Evolutionary conservation across 2,797 vertebrate genomes (phyloP).

Genomic region (Kryptolebias ocellatus): DNA sequence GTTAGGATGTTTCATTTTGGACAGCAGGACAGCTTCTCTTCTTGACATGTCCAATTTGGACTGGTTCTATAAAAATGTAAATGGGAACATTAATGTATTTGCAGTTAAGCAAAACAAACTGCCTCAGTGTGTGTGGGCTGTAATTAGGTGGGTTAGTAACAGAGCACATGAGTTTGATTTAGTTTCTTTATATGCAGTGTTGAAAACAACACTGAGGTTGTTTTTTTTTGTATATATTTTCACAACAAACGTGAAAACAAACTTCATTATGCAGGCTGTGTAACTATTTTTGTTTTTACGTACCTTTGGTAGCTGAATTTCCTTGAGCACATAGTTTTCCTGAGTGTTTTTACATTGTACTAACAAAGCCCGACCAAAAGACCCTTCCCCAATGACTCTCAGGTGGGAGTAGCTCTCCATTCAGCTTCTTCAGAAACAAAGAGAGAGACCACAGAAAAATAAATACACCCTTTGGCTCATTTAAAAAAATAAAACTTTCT

Average conservation of each 20-base stretch:
- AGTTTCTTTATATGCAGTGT: no score
- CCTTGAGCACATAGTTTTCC: conserved; percentile 87
- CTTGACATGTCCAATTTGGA: conserved; percentile 77
- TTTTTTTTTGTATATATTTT: no score
- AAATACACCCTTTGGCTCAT: not conserved
- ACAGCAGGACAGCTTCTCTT: conserved; percentile 89
- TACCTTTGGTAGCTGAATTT: conserved; percentile 91
- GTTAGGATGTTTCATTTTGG: conserved; percentile 92
- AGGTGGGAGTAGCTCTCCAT: conserved; percentile 88
- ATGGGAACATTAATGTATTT: conserved; percentile 10
- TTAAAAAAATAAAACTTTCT: not conserved
- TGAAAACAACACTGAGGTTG: no score
- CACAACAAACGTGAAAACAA: not conserved
- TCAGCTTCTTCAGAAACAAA: not conserved
- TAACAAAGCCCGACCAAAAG: conserved; percentile 89
- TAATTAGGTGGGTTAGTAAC: conserved; percentile 28
- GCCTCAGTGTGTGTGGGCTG: conserved; percentile 6
- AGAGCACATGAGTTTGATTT: no score
- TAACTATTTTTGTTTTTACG: conserved; percentile 3
- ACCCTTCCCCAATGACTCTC: conserved; percentile 87
- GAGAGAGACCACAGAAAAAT: not conserved
- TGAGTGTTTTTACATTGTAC: conserved; percentile 74
- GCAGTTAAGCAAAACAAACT: conserved; percentile 35
- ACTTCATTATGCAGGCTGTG: not conserved
- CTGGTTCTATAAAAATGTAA: conserved; percentile 77